Evolutionary conservation across 2,888 invertebrate genomes (phyloP).

Genomic region (Clunio marinus): DNA sequence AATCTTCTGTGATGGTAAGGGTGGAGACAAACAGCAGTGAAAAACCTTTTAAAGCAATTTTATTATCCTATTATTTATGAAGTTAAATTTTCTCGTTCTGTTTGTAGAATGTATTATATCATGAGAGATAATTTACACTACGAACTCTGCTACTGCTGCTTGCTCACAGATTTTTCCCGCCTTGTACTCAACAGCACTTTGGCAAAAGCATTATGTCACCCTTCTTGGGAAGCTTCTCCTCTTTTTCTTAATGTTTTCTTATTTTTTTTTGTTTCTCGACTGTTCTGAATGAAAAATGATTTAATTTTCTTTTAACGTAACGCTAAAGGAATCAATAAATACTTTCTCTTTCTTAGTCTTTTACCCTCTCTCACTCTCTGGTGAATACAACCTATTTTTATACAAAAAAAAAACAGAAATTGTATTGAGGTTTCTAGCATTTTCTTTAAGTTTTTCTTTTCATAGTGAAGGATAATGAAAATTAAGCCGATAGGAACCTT

Average conservation of each 20-base stretch:
- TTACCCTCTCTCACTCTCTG: too few species aligned
- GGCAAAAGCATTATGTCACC: background rate
- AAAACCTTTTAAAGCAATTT: background rate
- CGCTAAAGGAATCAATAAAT: background rate
- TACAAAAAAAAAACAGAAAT: too few species aligned
- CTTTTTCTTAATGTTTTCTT: background rate
- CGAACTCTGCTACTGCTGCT: background rate
- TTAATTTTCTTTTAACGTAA: background rate
- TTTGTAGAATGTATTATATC: conserved; percentile 18
- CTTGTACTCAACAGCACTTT: background rate
- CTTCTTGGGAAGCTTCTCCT: background rate
- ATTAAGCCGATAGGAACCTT: too few species aligned
- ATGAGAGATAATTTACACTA: conserved; percentile 17
- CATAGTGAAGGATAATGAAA: too few species aligned
- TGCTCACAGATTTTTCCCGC: background rate
- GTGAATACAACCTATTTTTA: too few species aligned
- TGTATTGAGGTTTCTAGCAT: too few species aligned
- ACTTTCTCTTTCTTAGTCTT: too few species aligned
- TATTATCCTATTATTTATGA: conserved; percentile 31
- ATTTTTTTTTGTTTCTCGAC: background rate
- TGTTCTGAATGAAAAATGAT: background rate
- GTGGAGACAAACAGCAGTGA: too few species aligned
- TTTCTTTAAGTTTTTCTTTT: too few species aligned
- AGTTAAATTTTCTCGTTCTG: background rate
- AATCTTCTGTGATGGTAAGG: too few species aligned